Conservation (phyloP, 1,140 invertebrate genomes). For the Archivesica marissinica region DNA sequence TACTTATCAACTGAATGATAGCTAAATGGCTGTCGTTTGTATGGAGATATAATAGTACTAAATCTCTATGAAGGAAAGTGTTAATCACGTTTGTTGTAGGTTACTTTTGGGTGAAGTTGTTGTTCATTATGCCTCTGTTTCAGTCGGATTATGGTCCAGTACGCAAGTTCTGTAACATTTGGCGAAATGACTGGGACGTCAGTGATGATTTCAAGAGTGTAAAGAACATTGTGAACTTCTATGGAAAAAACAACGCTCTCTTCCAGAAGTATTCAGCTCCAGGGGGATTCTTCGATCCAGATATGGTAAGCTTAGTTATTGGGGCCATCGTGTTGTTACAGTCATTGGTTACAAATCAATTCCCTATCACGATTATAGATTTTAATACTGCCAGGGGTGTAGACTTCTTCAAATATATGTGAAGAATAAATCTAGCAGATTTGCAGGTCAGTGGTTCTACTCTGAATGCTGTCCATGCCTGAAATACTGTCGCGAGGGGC, state of each 20-base stretch:
- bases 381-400: no score
- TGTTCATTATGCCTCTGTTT: not conserved
- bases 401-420: no score
- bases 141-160: constrained; percentile 91
- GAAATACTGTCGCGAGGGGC: no score
- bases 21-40: no score
- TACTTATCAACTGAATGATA: no score
- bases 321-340: not conserved
- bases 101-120: not conserved
- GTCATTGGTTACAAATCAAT: no score
- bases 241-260: constrained; percentile 95
- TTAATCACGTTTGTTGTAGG: no score
- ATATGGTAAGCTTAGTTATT: constrained; percentile 89
- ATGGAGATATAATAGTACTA: not conserved
- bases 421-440: no score
- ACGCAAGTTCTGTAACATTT: constrained; percentile 95
- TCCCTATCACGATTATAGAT: no score
- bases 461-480: no score
- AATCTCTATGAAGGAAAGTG: not conserved
- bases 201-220: constrained; percentile 96
- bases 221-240: constrained; percentile 96
- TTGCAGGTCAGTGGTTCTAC: no score
- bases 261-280: constrained; percentile 96
- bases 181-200: constrained; percentile 98
- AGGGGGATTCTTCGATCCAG: constrained; percentile 98